Conservation (phyloP, 2,113 vertebrate genomes). For the Pomatostomus ruficeps region DNA sequence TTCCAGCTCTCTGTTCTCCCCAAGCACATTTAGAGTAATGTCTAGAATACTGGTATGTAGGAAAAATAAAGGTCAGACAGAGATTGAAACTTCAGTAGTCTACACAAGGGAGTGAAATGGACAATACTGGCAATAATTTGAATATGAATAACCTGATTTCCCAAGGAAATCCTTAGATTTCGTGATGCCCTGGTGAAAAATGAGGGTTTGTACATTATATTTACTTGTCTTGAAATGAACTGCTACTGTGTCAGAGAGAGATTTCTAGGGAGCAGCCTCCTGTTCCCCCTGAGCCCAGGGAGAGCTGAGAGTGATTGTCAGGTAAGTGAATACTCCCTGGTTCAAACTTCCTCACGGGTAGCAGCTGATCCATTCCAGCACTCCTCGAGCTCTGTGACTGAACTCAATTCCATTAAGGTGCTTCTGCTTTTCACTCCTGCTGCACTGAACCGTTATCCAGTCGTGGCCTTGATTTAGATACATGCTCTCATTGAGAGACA, state of each 20-base stretch:
- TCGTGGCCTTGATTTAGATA: not conserved
- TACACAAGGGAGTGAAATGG: not conserved
- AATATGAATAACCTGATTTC: not conserved
- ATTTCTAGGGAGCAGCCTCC: not conserved
- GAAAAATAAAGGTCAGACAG: not conserved
- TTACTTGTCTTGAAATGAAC: not conserved
- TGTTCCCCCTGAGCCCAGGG: not conserved
- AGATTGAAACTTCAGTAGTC: not conserved
- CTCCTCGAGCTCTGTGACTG: not conserved
- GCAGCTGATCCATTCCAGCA: not conserved
- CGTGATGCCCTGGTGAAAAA: not conserved
- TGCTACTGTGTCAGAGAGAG: not conserved
- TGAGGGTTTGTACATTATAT: not conserved
- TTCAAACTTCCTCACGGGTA: not conserved
- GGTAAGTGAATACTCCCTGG: not conserved
- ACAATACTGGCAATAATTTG: accelerated
- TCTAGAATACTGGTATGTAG: not conserved
- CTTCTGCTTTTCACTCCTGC: not conserved
- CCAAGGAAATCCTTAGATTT: not conserved
- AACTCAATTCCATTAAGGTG: not conserved
- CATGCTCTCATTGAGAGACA: not conserved
- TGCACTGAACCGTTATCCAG: not conserved
- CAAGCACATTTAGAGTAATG: not conserved
- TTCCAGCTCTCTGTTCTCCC: not conserved
- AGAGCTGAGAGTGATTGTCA: not conserved